Evolutionary conservation across 2,888 invertebrate genomes (phyloP).

Genomic region (Parapristionchus giblindavisi): DNA sequence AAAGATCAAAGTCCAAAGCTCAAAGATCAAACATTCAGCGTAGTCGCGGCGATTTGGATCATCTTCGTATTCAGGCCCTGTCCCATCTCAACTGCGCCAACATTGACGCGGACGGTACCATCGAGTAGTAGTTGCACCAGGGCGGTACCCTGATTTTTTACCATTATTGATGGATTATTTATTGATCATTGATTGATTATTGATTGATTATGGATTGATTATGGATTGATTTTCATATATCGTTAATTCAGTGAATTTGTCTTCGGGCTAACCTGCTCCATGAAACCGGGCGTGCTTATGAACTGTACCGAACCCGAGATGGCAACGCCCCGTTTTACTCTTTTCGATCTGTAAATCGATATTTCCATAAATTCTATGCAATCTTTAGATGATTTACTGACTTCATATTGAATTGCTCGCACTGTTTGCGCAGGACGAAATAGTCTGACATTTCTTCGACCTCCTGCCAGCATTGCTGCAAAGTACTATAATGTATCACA

Average conservation of each 20-base stretch:
- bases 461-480: constrained; percentile 81
- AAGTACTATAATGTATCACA: constrained; percentile 59
- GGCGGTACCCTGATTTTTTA: constrained; percentile 77
- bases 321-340: constrained; percentile 84
- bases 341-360: constrained; percentile 74
- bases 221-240: background rate
- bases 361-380: background rate
- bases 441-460: constrained; percentile 80
- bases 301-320: constrained; percentile 86
- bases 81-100: constrained; percentile 92
- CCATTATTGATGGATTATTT: background rate
- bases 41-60: constrained; percentile 82
- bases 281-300: constrained; percentile 74
- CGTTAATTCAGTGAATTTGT: background rate
- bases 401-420: constrained; percentile 80
- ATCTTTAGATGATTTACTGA: background rate
- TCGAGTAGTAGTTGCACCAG: constrained; percentile 82
- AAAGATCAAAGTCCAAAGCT: background rate
- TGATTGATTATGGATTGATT: background rate
- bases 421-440: constrained; percentile 74
- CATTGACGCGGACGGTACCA: constrained; percentile 85
- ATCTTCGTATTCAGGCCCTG: constrained; percentile 92
- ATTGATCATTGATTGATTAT: background rate
- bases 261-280: constrained; percentile 39
- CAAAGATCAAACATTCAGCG: constrained; percentile 77